Conservation (phyloP, 2,113 vertebrate genomes). For the Albula glossodonta region DNA sequence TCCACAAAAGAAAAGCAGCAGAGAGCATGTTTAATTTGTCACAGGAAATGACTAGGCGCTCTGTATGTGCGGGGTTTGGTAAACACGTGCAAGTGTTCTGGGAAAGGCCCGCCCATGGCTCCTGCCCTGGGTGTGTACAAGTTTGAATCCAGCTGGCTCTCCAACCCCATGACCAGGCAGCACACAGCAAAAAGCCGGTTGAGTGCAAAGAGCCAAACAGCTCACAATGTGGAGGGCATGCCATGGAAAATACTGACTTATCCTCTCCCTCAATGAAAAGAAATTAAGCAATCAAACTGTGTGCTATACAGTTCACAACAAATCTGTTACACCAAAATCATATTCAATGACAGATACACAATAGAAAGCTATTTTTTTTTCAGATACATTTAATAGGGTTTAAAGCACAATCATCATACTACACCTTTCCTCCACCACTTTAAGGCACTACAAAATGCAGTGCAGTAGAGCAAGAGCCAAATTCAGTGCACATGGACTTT, state of each 20-base stretch:
- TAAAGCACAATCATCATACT: not conserved
- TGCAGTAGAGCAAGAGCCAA: not conserved
- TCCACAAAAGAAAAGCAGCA: not conserved
- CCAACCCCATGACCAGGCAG: not conserved
- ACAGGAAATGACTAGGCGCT: not conserved
- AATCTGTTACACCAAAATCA: not conserved
- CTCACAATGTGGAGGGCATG: not conserved
- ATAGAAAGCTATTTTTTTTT: not conserved
- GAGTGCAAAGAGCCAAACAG: not conserved
- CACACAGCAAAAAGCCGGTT: not conserved
- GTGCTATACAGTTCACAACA: not conserved
- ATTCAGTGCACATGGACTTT: not conserved
- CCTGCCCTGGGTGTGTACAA: not conserved
- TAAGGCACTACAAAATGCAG: not conserved
- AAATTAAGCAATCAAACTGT: not conserved
- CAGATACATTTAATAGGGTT: too few relatives aligned
- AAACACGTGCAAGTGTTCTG: slow-evolving; percentile 1
- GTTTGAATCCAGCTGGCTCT: not conserved
- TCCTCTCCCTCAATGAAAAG: not conserved
- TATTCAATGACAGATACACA: not conserved
- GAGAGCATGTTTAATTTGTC: not conserved
- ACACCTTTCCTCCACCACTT: not conserved
- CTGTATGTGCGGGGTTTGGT: not conserved
- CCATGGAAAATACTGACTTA: not conserved
- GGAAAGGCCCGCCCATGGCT: not conserved